Base-by-base conservation (phyloP, 64 coral and sea anemone genomes). In the Stylophora pistillata region DNA sequence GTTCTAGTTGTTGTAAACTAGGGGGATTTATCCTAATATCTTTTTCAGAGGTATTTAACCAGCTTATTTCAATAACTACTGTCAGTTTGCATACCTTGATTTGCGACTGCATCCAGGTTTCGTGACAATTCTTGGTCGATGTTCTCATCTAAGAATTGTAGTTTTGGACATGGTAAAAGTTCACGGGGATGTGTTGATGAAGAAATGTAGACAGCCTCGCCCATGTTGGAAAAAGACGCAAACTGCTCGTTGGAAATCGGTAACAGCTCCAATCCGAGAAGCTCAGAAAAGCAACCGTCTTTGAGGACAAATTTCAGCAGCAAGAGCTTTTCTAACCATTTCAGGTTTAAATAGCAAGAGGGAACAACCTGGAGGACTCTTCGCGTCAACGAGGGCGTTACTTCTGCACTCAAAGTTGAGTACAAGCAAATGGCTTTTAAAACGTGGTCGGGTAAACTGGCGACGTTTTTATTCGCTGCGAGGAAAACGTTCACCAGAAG, bases 271-370 rank as follows among this genome's bases (percentile, higher is more conserved):
- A 96, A 53, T 79, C 74, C 90, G 37, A 33, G 47, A 7, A 96
- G 90, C 13, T 92, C 23, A 68, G 47, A 30, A 69, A 86, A 89
- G 14, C 81, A 64, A 9, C 74, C 53, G 32, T 92, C 94, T 64
- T 15, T 89, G 18, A 96, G 77, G n/a, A 96, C 29, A 70, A 78
- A 96, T 55, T 56, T 63, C 14, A 96, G 61, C 68, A 96, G 90
- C 12, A 57, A 23, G 9, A 96, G 37, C 78, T 92, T 96, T 5
- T 92, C 90, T 56, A 12, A 21, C 15, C 65, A 71, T 9, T 53
- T 21, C 15, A 92, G 62, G 10, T 27, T 14, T 15, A 10, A 72
- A 76, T 96, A 96, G 41, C 56, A 56, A 4, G n/a, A 31, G 15
- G 75, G 74, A 30, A 63, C 54, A 16, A 21, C 31, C 53, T 85